These are phyloP conservation scores for Corbicula japonica DNA, from an alignment of 2,888 invertebrate genomes.

Conservation along the genomic window DNA sequence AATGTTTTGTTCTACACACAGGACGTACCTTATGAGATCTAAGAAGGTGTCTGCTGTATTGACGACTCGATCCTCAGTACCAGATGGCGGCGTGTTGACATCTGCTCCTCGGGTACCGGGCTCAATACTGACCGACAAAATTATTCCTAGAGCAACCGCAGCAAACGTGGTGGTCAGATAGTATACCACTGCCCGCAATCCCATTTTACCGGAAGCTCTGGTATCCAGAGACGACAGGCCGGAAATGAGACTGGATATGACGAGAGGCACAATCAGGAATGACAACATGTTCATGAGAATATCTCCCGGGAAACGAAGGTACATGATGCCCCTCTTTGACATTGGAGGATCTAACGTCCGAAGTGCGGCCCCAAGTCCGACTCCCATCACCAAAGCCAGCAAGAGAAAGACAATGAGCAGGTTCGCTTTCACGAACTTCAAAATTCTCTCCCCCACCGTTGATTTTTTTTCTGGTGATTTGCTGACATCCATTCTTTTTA, in stretches of 20 bases:
- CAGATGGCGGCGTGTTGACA: slow-evolving; percentile 23
- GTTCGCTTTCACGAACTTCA: too few species aligned
- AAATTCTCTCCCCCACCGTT: too few species aligned
- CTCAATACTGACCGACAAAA: slow-evolving; percentile 94
- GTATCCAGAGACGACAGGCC: slow-evolving; percentile 95
- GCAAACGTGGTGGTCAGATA: slow-evolving; percentile 96
- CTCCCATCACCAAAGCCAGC: slow-evolving; percentile 88
- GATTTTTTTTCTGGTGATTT: neutral
- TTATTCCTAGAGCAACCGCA: slow-evolving; percentile 96
- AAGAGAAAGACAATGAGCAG: slow-evolving; percentile 89
- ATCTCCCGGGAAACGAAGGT: slow-evolving; percentile 90
- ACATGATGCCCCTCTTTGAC: slow-evolving; percentile 88
- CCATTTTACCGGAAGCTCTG: slow-evolving; percentile 93
- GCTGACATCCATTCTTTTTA: neutral
- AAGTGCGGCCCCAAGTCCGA: slow-evolving; percentile 88
- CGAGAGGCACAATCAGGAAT: slow-evolving; percentile 91
- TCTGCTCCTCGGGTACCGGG: slow-evolving; percentile 89
- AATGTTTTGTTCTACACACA: too few species aligned
- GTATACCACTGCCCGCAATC: slow-evolving; percentile 94
- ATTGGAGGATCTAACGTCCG: slow-evolving; percentile 89
- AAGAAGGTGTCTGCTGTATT: slow-evolving; percentile 73
- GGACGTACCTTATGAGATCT: slow-evolving; percentile 77
- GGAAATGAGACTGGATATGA: slow-evolving; percentile 90
- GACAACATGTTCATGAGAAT: slow-evolving; percentile 90
- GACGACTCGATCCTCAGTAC: slow-evolving; percentile 35